Conservation (phyloP, 2,113 vertebrate species). For the Haemorhous mexicanus region DNA sequence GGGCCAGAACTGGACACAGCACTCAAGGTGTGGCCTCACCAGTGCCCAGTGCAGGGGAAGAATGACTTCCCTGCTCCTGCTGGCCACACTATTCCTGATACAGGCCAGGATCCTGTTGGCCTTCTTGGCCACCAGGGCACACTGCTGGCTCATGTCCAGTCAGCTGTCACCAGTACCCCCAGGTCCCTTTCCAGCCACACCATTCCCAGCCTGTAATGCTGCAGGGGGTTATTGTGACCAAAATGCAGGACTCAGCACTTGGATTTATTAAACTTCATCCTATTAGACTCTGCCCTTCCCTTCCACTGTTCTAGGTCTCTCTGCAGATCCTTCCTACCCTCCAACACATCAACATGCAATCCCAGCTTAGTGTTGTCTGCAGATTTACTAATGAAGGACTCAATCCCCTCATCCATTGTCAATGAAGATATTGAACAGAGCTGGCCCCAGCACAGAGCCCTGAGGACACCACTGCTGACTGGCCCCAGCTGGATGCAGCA, state of each 20-base stretch:
- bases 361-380: neutral
- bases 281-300: too few species aligned
- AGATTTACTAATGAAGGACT: too few species aligned
- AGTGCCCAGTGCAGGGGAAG: neutral
- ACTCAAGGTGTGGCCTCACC: neutral
- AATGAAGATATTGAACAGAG: too few species aligned
- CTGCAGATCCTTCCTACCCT: too few species aligned
- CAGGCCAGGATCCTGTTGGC: neutral
- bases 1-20: neutral
- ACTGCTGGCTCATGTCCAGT: neutral
- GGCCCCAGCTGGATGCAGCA: too few species aligned
- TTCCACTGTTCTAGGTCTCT: too few species aligned
- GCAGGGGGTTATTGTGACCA: neutral
- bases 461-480: too few species aligned
- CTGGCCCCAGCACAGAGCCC: too few species aligned
- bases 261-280: neutral
- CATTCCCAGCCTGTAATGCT: fast-evolving
- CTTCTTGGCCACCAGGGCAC: neutral
- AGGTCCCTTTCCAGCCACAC: neutral
- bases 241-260: neutral
- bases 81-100: neutral
- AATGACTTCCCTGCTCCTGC: neutral
- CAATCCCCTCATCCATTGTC: neutral
- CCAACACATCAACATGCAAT: fast-evolving
- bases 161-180: neutral